Percentiles rank a stretch among this genome's conserved stretches.
Evolutionary conservation across 2,797 vertebrate genomes (phyloP).

Genomic region (Meriones psammophilus): DNA sequence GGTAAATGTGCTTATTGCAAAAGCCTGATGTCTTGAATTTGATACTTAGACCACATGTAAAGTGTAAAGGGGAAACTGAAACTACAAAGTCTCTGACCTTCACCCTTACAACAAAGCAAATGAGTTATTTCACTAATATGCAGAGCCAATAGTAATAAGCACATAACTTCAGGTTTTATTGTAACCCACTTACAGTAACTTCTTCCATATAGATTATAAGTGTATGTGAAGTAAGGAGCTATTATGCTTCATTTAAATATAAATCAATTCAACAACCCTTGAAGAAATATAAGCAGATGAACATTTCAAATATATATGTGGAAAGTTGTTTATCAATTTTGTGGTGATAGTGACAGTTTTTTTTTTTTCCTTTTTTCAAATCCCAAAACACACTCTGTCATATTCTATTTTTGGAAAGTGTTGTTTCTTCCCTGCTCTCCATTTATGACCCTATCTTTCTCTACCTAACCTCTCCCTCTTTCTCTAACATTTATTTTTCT

Average conservation of each 20-base stretch:
- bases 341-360: background rate
- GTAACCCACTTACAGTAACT: background rate
- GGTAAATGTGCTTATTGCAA: too few species aligned
- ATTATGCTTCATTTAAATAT: background rate
- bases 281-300: background rate
- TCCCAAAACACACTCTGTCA: background rate
- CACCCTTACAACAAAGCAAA: background rate
- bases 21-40: background rate
- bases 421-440: background rate
- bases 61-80: background rate
- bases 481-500: background rate
- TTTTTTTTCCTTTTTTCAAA: background rate
- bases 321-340: background rate
- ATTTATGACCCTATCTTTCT: background rate
- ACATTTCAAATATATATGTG: background rate
- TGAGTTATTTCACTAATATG: background rate
- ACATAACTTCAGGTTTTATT: background rate
- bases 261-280: background rate
- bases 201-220: background rate
- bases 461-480: background rate
- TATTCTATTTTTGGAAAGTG: background rate
- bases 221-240: background rate
- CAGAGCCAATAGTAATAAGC: background rate
- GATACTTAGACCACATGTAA: background rate
- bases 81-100: background rate